phyloP scores from a whole-genome alignment of 2,888 invertebrate species.

The Lottia gigantea region DNA sequence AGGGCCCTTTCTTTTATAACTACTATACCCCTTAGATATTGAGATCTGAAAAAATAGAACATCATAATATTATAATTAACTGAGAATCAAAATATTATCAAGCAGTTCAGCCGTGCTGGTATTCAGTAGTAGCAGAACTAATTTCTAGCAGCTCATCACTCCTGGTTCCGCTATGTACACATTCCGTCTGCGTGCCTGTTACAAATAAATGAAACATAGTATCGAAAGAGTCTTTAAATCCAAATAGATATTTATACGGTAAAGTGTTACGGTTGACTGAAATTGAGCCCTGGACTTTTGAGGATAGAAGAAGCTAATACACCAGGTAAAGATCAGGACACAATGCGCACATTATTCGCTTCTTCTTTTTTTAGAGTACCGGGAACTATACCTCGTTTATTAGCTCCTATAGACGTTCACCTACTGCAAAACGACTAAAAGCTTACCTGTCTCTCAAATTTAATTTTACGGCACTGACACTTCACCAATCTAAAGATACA shows the following conservation, averaged over 20 bases:
- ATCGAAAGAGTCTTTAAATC: too few relatives aligned
- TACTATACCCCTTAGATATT: background rate
- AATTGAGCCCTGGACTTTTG: too few relatives aligned
- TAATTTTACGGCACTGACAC: constrained; percentile 34
- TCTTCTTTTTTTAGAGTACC: too few relatives aligned
- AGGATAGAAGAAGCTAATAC: too few relatives aligned
- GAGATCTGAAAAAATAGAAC: background rate
- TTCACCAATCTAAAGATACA: constrained; percentile 34
- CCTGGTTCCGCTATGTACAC: too few relatives aligned
- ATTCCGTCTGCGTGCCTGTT: background rate
- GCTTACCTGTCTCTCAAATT: constrained; percentile 26
- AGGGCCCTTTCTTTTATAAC: background rate
- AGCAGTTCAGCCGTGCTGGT: too few relatives aligned
- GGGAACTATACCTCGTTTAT: too few relatives aligned
- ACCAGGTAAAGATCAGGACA: too few relatives aligned
- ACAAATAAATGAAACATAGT: background rate
- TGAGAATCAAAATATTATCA: too few relatives aligned
- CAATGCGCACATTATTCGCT: background rate
- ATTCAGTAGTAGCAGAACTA: background rate
- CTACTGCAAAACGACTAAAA: background rate
- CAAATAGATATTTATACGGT: background rate
- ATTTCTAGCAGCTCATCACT: too few relatives aligned
- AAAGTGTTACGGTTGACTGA: background rate
- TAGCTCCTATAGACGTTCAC: too few relatives aligned
- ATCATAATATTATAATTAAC: background rate